Conservation (phyloP, 35 echinoderm and acorn worm species). For the Apostichopus japonicus region DNA sequence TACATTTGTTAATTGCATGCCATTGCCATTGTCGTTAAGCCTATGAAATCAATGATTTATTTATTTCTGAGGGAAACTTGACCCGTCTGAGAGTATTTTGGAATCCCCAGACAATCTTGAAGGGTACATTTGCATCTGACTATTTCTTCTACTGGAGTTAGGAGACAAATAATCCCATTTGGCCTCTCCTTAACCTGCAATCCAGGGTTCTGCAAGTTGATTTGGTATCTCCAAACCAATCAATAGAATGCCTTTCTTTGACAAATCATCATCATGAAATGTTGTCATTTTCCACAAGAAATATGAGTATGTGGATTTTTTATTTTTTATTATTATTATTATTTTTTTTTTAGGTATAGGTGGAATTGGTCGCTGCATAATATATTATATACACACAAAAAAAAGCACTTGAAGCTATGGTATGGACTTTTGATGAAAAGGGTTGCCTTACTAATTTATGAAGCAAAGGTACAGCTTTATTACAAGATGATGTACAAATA, state of each 20-base stretch:
- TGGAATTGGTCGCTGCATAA: not conserved
- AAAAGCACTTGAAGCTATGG: not conserved
- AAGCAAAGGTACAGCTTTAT: no score
- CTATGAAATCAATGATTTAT: conserved; percentile 43
- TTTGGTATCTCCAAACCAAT: conserved; percentile 25
- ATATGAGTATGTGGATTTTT: conserved; percentile 34
- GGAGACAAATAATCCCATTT: conserved; percentile 10
- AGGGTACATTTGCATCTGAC: not conserved
- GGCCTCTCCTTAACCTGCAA: not conserved
- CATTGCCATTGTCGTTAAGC: conserved; percentile 13
- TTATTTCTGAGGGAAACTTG: conserved; percentile 23
- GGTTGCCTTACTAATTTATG: not conserved
- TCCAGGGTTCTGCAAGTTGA: conserved; percentile 15
- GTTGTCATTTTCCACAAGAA: conserved; percentile 37
- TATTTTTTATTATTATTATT: no score
- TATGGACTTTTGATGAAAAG: not conserved
- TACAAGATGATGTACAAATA: not conserved
- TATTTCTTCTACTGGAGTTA: no score
- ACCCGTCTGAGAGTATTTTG: not conserved
- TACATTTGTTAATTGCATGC: conserved; percentile 9
- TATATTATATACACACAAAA: not conserved
- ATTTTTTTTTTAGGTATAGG: not conserved
- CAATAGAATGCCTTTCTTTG: conserved; percentile 32
- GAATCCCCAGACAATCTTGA: conserved; percentile 30
- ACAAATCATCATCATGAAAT: conserved; percentile 18